A percentile compares a stretch with the other conserved stretches of the same genome.
Conservation (phyloP, 2,797 vertebrate species). For the Pseudotriccus pelzelni region DNA sequence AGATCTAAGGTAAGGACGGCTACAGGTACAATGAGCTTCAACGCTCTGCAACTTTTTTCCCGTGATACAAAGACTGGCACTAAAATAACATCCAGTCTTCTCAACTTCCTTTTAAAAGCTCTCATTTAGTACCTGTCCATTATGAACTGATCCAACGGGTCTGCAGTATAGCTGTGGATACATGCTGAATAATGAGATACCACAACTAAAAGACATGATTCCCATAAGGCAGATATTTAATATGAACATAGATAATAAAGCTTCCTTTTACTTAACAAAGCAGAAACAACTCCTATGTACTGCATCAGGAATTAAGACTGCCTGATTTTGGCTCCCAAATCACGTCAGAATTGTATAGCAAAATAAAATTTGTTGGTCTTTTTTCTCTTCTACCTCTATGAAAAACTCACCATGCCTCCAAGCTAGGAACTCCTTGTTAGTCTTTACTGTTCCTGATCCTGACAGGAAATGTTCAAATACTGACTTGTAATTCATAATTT, state of each 20-base stretch:
- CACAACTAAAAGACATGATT: not conserved
- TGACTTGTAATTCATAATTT: not conserved
- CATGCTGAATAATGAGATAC: not conserved
- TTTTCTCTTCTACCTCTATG: not conserved
- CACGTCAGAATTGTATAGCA: not conserved
- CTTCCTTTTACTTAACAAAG: not conserved
- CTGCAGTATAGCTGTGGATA: not conserved
- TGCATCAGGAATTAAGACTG: not conserved
- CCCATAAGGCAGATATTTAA: not conserved
- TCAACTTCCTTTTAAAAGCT: not conserved
- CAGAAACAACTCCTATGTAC: not conserved
- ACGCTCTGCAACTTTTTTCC: not conserved
- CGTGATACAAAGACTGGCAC: not conserved
- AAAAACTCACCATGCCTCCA: not conserved
- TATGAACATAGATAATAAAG: not conserved
- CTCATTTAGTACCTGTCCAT: not conserved
- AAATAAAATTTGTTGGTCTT: not conserved
- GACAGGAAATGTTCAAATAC: not conserved
- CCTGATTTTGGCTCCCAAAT: not conserved
- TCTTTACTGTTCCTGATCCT: not conserved
- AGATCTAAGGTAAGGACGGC: not conserved
- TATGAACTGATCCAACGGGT: not conserved
- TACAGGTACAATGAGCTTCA: not conserved
- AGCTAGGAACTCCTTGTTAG: not conserved
- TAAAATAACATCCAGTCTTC: not conserved